Evolutionary conservation across 1,140 invertebrate species (phyloP).

Genomic region (Drosophila bocki): DNA sequence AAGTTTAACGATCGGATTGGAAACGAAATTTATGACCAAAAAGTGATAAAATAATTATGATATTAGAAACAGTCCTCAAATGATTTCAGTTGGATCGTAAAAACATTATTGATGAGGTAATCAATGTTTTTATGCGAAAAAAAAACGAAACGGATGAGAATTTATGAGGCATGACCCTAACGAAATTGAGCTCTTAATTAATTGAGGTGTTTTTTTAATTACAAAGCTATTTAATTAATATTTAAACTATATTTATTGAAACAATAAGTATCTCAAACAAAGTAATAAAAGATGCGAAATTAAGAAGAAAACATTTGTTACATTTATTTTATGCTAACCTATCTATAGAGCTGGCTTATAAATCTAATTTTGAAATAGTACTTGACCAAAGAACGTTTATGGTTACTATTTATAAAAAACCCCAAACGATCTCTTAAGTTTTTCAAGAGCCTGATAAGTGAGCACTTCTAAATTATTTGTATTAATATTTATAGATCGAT

Average conservation of each 20-base stretch:
- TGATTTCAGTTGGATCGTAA: slow-evolving; percentile 19
- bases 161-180: slow-evolving; percentile 13
- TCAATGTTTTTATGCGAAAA: slow-evolving; percentile 13
- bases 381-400: not conserved
- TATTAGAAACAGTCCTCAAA: slow-evolving; percentile 14
- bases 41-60: slow-evolving; percentile 32
- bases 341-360: not conserved
- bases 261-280: not conserved
- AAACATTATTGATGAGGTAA: slow-evolving; percentile 24
- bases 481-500: slow-evolving; percentile 15
- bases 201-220: not conserved
- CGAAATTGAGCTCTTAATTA: slow-evolving; percentile 12
- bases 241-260: too few species aligned
- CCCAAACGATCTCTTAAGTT: slow-evolving; percentile 1
- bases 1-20: slow-evolving; percentile 39
- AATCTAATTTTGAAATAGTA: not conserved
- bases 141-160: not conserved
- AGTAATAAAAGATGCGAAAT: not conserved
- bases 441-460: slow-evolving; percentile 11
- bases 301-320: not conserved
- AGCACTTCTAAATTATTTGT: slow-evolving; percentile 1
- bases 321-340: not conserved
- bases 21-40: slow-evolving; percentile 24
- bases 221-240: not conserved
- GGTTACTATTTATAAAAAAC: not conserved